Evolutionary conservation across 2,888 invertebrate genomes (phyloP).

Genomic region (Parnassius smintheus): DNA sequence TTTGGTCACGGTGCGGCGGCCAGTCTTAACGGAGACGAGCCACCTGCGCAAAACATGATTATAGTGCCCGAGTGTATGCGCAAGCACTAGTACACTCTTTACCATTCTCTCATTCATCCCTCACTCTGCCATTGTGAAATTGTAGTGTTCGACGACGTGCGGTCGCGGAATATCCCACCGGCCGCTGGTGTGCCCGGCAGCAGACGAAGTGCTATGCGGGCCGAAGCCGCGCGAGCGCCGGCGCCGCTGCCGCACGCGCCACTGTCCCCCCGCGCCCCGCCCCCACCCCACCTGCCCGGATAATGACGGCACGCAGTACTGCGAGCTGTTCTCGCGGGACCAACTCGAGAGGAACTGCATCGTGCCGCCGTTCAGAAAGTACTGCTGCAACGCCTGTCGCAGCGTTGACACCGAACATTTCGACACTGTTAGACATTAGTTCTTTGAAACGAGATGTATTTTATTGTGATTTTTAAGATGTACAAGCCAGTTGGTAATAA

Average conservation of each 20-base stretch:
- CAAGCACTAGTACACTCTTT: too few species aligned
- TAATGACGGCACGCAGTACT: conserved; percentile 71
- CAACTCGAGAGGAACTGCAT: conserved; percentile 78
- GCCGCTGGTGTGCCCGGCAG: conserved; percentile 76
- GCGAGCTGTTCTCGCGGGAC: conserved; percentile 62
- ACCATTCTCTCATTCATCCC: too few species aligned
- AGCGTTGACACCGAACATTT: conserved; percentile 36
- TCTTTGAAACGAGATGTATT: too few species aligned
- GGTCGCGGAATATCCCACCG: conserved; percentile 80
- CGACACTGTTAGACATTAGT: background rate
- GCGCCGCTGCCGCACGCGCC: conserved; percentile 75
- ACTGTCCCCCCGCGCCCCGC: conserved; percentile 40
- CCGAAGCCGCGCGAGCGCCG: conserved; percentile 74
- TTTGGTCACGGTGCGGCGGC: too few species aligned
- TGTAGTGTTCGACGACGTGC: conserved; percentile 84
- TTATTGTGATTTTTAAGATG: too few species aligned
- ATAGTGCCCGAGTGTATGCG: too few species aligned
- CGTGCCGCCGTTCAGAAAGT: conserved; percentile 77
- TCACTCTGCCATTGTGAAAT: conserved; percentile 22
- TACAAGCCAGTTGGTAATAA: too few species aligned
- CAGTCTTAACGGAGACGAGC: too few species aligned
- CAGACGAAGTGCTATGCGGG: conserved; percentile 76
- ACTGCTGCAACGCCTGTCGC: conserved; percentile 82
- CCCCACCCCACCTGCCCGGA: conserved; percentile 41
- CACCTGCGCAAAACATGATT: too few species aligned